Conservation (phyloP, 2,888 invertebrate genomes). For the Lacanobia oleracea region DNA sequence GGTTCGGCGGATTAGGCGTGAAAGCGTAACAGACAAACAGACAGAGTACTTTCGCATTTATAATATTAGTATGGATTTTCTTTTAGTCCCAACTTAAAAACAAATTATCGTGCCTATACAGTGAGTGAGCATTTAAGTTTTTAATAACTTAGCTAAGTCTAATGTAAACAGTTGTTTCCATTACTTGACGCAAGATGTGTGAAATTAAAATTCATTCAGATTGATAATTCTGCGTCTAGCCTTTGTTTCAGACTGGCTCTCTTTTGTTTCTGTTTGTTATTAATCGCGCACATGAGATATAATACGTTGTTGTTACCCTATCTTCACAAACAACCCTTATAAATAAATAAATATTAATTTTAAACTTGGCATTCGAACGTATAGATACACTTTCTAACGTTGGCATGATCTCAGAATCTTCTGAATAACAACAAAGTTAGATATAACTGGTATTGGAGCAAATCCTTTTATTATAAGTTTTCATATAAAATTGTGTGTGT, state of each 20-base stretch:
- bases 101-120: constrained; percentile 36
- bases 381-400: constrained; percentile 50
- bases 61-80: constrained; percentile 10
- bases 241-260: constrained; percentile 17
- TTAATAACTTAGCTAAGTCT: constrained; percentile 27
- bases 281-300: constrained; percentile 10
- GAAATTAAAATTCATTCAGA: constrained; percentile 37
- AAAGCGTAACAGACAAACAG: too few relatives aligned
- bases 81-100: constrained; percentile 31
- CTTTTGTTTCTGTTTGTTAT: constrained; percentile 11
- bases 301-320: constrained; percentile 12
- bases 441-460: constrained; percentile 48
- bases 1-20: too few relatives aligned
- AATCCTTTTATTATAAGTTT: constrained; percentile 51
- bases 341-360: constrained; percentile 35
- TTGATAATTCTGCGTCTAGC: constrained; percentile 13
- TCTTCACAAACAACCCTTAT: constrained; percentile 29
- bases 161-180: constrained; percentile 39
- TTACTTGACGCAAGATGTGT: constrained; percentile 37
- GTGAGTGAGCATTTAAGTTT: constrained; percentile 30
- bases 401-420: constrained; percentile 57
- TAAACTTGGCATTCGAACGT: constrained; percentile 31
- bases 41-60: too few relatives aligned
- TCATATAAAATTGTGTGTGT: constrained; percentile 58
- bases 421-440: constrained; percentile 54